Base-by-base conservation (phyloP, 2,113 vertebrate genomes). In the Lota lota region DNA sequence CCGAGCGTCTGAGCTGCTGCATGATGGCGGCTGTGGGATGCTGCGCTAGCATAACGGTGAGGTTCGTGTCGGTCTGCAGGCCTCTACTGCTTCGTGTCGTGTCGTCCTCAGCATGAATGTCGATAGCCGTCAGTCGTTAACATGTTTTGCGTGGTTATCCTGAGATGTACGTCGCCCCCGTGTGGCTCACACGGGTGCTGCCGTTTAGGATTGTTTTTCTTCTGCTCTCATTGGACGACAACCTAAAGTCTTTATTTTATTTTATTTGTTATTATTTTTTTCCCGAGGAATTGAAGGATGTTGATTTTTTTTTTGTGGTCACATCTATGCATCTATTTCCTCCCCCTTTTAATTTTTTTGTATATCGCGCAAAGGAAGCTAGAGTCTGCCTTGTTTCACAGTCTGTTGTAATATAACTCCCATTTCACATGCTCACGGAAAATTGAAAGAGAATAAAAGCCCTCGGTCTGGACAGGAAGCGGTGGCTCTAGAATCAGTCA, bases 91-190 rank as follows among this genome's bases (percentile, higher is more conserved):
- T 56, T 56, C 16, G 53, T 47, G 53, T 56, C 53, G 53, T 56
- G 53, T 56, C n/a, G 53, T n/a, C 18, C 53, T 56, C n/a, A 56
- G 53, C 53, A 56, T 56, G 53, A 56, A 56, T 56, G 53, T 56
- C n/a, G n/a, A n/a, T 56, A n/a, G 53, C 53, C 53, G 53, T 56
- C 16, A 14, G 53, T 56, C 16, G 53, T 17, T 56, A 56, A 56
- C 53, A 56, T n/a, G 53, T 56, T 47, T 47, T 14, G 53, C n/a
- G 53, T 56, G 53, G 53, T 47, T 47, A 12, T 14, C 12, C 10
- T 56, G 16, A 5, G n/a, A 56, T 6, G 53, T 56, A 18, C 53
- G 53, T 56, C 17, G 4, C 53, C 53, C n/a, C 53, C 16, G n/a
- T n/a, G n/a, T 18, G n/a, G 16, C 53, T 56, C 51, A 17, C 28